Conservation (phyloP, 2,797 vertebrate genomes). For the Pristis pectinata region DNA sequence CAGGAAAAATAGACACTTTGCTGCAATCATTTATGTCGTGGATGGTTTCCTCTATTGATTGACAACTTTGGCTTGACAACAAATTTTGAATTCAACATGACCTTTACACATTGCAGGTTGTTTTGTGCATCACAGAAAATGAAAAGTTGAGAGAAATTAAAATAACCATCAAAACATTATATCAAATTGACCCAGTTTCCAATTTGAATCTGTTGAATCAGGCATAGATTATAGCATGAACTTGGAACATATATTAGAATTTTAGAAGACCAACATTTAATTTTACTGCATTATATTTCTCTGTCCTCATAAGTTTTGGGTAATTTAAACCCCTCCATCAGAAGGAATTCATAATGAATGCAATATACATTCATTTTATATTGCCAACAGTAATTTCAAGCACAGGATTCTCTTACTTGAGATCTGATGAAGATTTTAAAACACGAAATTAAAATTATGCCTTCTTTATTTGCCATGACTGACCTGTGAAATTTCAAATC, state of each 20-base stretch:
- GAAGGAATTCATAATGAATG: neutral
- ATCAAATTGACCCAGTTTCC: neutral
- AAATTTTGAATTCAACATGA: neutral
- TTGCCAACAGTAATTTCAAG: neutral
- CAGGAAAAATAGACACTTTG: too few species aligned
- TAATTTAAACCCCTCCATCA: neutral
- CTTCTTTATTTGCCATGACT: neutral
- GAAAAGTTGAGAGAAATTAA: neutral
- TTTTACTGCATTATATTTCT: neutral
- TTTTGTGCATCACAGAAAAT: neutral
- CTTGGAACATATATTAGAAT: neutral
- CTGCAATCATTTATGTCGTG: too few species aligned
- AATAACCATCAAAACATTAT: neutral
- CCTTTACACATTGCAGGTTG: neutral
- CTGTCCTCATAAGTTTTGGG: neutral
- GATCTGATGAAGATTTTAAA: neutral
- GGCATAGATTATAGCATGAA: neutral
- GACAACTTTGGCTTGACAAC: neutral
- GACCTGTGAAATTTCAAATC: neutral
- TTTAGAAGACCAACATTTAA: neutral
- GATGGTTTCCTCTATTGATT: neutral
- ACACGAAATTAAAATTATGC: neutral
- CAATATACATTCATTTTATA: neutral
- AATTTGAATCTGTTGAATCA: neutral
- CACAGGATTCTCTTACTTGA: neutral